A percentile compares a stretch with the other conserved stretches of the same genome.
Conservation (phyloP, 1,140 invertebrate genomes). For the Paraescarpia echinospica region DNA sequence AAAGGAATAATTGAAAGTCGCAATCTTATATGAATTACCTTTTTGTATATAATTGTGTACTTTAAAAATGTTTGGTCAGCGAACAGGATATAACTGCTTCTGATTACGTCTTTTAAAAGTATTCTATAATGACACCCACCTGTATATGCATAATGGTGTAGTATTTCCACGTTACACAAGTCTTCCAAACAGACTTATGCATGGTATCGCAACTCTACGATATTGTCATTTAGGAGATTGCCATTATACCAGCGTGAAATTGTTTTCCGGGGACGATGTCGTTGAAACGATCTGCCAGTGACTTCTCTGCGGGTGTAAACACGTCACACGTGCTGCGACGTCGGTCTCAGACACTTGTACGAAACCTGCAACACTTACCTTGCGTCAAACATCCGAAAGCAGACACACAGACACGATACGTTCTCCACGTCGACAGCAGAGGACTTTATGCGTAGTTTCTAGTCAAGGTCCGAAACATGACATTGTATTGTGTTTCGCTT, state of each 20-base stretch:
- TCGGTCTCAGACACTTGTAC: background rate
- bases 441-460: background rate
- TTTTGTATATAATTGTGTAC: background rate
- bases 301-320: background rate
- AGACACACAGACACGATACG: background rate
- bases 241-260: background rate
- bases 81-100: too few relatives aligned
- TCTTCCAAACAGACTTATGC: background rate
- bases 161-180: background rate
- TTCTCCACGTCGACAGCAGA: background rate
- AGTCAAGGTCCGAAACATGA: background rate
- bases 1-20: background rate
- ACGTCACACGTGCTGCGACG: background rate
- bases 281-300: background rate
- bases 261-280: background rate
- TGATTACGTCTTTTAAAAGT: too few relatives aligned
- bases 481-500: background rate
- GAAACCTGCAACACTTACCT: background rate
- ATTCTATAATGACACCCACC: background rate
- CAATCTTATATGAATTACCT: background rate
- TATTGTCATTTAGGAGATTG: background rate
- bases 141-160: background rate
- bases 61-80: too few relatives aligned
- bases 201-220: background rate
- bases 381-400: background rate